phyloP scores from a whole-genome alignment of 2,888 invertebrate species.

The Thera obeliscata region DNA sequence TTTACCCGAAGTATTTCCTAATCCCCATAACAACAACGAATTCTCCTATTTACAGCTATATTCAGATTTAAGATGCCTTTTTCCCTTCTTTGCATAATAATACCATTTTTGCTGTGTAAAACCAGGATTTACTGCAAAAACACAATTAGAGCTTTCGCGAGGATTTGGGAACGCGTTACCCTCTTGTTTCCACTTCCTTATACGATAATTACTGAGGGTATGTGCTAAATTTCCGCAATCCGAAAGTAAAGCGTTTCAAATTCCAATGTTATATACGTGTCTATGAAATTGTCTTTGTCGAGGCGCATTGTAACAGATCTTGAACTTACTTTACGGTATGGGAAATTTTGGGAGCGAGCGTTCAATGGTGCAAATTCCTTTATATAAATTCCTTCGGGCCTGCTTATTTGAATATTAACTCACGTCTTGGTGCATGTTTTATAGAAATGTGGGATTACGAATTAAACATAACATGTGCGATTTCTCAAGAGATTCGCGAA shows the following conservation, averaged over 20 bases:
- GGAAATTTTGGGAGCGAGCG: slow-evolving; percentile 9
- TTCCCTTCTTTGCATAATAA: slow-evolving; percentile 43
- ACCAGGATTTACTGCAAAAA: slow-evolving; percentile 41
- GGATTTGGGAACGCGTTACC: slow-evolving; percentile 39
- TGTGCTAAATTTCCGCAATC: slow-evolving; percentile 56
- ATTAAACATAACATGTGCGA: neutral
- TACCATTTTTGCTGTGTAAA: slow-evolving; percentile 44
- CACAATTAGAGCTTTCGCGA: slow-evolving; percentile 42
- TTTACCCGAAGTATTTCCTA: slow-evolving; percentile 33
- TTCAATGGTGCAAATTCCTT: slow-evolving; percentile 25
- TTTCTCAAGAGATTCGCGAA: neutral
- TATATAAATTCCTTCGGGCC: slow-evolving; percentile 14
- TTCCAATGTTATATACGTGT: slow-evolving; percentile 62
- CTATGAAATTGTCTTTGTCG: slow-evolving; percentile 43
- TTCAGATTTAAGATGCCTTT: slow-evolving; percentile 40
- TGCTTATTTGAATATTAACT: slow-evolving; percentile 17
- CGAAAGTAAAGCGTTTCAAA: slow-evolving; percentile 63
- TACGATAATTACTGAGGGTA: slow-evolving; percentile 59
- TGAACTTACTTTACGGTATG: slow-evolving; percentile 31
- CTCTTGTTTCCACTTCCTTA: slow-evolving; percentile 29
- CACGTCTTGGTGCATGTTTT: slow-evolving; percentile 10
- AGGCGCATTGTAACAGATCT: slow-evolving; percentile 29
- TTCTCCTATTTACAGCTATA: slow-evolving; percentile 38
- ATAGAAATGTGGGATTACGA: neutral
- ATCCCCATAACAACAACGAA: slow-evolving; percentile 38